Evolutionary conservation across 1,140 invertebrate species (phyloP).

Genomic region (Ectropis grisescens): DNA sequence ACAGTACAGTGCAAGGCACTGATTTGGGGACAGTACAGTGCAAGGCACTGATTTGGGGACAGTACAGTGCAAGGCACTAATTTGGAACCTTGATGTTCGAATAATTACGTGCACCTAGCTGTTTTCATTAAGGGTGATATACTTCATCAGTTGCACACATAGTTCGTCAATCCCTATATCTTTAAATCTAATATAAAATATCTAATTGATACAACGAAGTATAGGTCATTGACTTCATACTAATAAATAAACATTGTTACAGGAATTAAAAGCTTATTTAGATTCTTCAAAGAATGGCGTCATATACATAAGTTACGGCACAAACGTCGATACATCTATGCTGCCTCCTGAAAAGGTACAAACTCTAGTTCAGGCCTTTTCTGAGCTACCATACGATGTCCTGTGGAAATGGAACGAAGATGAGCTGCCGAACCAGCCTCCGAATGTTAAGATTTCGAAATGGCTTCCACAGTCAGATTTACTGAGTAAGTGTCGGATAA

Average conservation of each 20-base stretch:
- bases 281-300: conserved; percentile 64
- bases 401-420: conserved; percentile 43
- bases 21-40: no score
- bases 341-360: conserved; percentile 35
- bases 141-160: no score
- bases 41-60: no score
- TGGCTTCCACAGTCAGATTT: no score
- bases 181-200: conserved; percentile 66
- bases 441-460: conserved; percentile 57
- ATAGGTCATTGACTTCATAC: not conserved
- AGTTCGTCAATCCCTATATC: no score
- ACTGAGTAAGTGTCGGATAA: conserved; percentile 56
- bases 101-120: no score
- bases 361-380: conserved; percentile 46
- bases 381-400: conserved; percentile 39
- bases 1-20: no score
- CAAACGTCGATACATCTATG: conserved; percentile 48
- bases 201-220: conserved; percentile 38
- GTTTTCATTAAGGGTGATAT: no score
- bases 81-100: no score
- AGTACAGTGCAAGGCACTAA: no score
- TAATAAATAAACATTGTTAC: conserved; percentile 14
- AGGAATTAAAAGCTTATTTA: conserved; percentile 63
- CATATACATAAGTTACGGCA: conserved; percentile 74
- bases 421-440: conserved; percentile 26